phyloP scores from a whole-genome alignment of 2,888 invertebrate genomes.

The Drosophila multiciliata region DNA sequence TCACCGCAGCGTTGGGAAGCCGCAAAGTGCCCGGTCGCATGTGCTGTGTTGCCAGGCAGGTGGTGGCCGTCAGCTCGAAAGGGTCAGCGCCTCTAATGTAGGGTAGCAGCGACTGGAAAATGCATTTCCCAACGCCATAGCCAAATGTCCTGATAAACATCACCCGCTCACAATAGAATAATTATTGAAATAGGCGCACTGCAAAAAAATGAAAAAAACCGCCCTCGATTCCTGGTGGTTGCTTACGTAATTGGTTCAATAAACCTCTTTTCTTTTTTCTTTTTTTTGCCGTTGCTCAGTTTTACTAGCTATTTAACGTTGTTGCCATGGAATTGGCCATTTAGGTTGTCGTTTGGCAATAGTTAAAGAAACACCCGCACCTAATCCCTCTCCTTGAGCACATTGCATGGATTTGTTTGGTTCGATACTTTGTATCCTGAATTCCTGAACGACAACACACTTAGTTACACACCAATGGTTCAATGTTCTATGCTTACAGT shows the following conservation, averaged over 20 bases:
- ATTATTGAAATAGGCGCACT: conserved; percentile 36
- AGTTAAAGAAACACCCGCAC: conserved; percentile 27
- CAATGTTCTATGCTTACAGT: conserved; percentile 86
- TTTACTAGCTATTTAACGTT: conserved; percentile 68
- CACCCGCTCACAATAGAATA: conserved; percentile 31
- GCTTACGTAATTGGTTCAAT: conserved; percentile 80
- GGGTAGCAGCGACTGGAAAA: conserved; percentile 66
- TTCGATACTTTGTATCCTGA: conserved; percentile 41
- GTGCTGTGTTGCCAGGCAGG: conserved; percentile 56
- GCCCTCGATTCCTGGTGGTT: conserved; percentile 5
- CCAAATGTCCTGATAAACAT: conserved; percentile 35
- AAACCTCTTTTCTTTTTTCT: conserved; percentile 50
- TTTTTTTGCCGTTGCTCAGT: conserved; percentile 32
- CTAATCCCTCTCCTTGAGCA: conserved; percentile 22
- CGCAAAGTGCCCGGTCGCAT: conserved; percentile 76
- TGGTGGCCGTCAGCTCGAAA: conserved; percentile 41
- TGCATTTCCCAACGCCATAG: conserved; percentile 58
- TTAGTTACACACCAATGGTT: conserved; percentile 5
- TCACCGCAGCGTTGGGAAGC: conserved; percentile 63
- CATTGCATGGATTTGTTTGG: conserved; percentile 47
- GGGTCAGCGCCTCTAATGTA: conserved; percentile 62
- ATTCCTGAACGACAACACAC: conserved; percentile 9
- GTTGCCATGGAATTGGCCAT: conserved; percentile 68
- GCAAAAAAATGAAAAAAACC: conserved; percentile 21
- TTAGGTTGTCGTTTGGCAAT: conserved; percentile 59